A percentile compares a stretch with the other conserved stretches of the same genome.
phyloP scores from a whole-genome alignment of 2,113 vertebrate genomes.

The Ceyx cyanopectus region DNA sequence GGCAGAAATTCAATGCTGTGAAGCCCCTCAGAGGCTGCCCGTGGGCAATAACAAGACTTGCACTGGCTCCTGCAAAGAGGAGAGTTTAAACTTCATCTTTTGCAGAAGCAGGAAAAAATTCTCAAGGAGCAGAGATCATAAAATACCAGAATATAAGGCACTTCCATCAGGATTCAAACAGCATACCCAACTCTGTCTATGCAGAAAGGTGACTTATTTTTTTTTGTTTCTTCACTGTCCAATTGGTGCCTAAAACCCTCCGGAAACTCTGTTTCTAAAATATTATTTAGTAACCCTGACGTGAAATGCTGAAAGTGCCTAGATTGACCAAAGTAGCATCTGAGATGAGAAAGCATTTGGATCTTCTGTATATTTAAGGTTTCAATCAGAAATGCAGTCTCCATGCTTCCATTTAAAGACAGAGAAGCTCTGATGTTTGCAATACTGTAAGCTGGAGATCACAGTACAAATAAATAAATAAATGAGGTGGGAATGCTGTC shows the following conservation, averaged over 20 bases:
- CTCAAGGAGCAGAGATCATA: background rate
- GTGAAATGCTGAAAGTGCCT: background rate
- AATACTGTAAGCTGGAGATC: background rate
- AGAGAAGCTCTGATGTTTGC: background rate
- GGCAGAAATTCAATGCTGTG: background rate
- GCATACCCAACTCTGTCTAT: background rate
- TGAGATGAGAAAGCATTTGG: background rate
- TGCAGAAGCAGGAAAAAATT: background rate
- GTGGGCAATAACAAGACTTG: background rate
- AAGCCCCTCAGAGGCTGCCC: background rate
- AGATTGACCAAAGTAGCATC: background rate
- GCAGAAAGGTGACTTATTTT: background rate
- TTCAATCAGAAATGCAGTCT: background rate
- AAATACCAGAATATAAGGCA: background rate
- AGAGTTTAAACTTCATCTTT: background rate
- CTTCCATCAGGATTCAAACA: background rate
- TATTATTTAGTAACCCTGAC: background rate
- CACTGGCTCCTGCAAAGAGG: background rate
- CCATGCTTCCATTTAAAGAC: background rate
- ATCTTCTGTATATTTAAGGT: slow-evolving; percentile 35
- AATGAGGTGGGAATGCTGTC: background rate
- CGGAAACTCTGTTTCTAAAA: background rate
- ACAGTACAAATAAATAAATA: background rate
- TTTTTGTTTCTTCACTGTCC: background rate
- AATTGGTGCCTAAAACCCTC: background rate